phyloP scores from a whole-genome alignment of 2,888 invertebrate genomes.

The Drosophila prolongata region DNA sequence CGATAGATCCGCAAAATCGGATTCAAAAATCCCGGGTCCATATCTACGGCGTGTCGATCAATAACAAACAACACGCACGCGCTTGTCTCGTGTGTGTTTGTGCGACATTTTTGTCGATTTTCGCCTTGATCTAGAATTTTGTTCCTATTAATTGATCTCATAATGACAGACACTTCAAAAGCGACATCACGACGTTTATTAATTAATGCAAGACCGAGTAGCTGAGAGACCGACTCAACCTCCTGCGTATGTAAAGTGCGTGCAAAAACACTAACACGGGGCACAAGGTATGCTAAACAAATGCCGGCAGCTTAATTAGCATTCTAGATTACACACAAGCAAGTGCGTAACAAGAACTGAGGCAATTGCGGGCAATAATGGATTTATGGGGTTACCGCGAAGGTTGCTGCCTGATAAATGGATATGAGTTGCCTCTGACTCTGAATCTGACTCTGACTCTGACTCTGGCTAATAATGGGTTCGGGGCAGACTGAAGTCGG shows the following conservation, averaged over 20 bases:
- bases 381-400: slow-evolving; percentile 66
- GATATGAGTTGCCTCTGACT: too few species aligned
- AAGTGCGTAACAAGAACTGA: slow-evolving; percentile 69
- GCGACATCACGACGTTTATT: slow-evolving; percentile 83
- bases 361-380: slow-evolving; percentile 25
- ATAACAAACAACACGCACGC: slow-evolving; percentile 39
- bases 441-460: slow-evolving; percentile 7
- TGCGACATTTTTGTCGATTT: slow-evolving; percentile 75
- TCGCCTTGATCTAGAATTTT: slow-evolving; percentile 82
- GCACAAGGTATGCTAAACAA: slow-evolving; percentile 49
- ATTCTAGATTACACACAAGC: slow-evolving; percentile 69
- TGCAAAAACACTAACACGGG: slow-evolving; percentile 28
- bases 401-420: slow-evolving; percentile 32
- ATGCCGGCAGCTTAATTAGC: slow-evolving; percentile 82
- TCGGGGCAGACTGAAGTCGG: slow-evolving; percentile 19
- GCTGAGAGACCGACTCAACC: slow-evolving; percentile 44
- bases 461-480: slow-evolving; percentile 42
- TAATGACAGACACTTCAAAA: slow-evolving; percentile 82
- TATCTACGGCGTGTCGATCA: slow-evolving; percentile 56
- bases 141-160: slow-evolving; percentile 83
- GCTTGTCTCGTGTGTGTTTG: slow-evolving; percentile 34
- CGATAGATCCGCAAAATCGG: slow-evolving; percentile 49
- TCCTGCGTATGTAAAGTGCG: slow-evolving; percentile 68
- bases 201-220: slow-evolving; percentile 68
- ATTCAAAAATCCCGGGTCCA: slow-evolving; percentile 30